Evolutionary conservation across 2,797 vertebrate genomes (phyloP).

Genomic region (Pipistrellus nathusii): DNA sequence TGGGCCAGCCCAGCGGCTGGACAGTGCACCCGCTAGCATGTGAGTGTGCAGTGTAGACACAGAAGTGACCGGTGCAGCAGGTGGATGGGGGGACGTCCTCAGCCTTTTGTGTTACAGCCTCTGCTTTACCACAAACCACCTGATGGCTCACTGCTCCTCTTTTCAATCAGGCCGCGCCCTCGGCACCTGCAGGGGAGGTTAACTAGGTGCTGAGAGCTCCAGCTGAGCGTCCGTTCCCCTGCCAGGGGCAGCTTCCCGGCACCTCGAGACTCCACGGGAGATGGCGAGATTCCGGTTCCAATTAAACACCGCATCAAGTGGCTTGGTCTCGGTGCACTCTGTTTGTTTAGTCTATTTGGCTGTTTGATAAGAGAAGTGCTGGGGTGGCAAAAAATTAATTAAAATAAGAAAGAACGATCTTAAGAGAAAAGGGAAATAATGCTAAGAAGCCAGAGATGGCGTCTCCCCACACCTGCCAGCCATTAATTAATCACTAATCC

Average conservation of each 20-base stretch:
- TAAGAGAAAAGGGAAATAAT: constrained; percentile 67
- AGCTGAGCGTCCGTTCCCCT: not conserved
- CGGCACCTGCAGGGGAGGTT: constrained; percentile 56
- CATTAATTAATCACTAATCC: constrained; percentile 87
- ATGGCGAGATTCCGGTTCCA: constrained; percentile 67
- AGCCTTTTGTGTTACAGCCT: not conserved
- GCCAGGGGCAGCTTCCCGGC: constrained; percentile 54
- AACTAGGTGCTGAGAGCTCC: constrained; percentile 59
- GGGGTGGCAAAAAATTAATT: constrained; percentile 80
- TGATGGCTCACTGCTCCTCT: not conserved
- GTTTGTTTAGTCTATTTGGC: constrained; percentile 72
- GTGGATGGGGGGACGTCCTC: not conserved
- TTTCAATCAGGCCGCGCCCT: constrained; percentile 52
- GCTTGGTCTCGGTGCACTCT: constrained; percentile 57
- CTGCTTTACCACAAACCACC: not conserved
- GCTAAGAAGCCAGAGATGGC: constrained; percentile 56
- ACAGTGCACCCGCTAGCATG: fast-evolving
- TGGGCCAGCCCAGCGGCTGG: not conserved
- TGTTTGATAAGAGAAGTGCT: constrained; percentile 75
- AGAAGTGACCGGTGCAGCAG: not conserved
- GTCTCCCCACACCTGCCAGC: constrained; percentile 81
- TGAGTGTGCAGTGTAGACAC: not conserved
- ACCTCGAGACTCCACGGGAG: not conserved
- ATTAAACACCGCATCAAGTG: constrained; percentile 65
- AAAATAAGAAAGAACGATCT: constrained; percentile 78